Percentiles rank a stretch among this genome's conserved stretches.
Evolutionary conservation across 2,888 invertebrate species (phyloP).

Genomic region (Glaucopsyche alexis): DNA sequence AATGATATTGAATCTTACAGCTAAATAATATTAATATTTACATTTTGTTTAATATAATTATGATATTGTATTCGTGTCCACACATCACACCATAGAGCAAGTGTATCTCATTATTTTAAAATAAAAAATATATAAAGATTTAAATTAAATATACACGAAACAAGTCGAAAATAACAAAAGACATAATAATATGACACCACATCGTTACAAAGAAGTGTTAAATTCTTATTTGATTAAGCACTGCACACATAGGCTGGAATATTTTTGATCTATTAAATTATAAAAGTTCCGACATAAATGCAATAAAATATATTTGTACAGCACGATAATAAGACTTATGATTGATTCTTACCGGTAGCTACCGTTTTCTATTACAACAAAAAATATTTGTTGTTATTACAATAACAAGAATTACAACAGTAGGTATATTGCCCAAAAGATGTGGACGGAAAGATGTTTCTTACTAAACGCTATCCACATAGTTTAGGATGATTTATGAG

Average conservation of each 20-base stretch:
- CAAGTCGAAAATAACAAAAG: neutral
- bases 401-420: neutral
- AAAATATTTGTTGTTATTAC: neutral
- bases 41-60: slow-evolving; percentile 50
- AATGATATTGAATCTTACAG: slow-evolving; percentile 58
- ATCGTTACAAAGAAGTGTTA: neutral
- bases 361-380: neutral
- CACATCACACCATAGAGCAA: slow-evolving; percentile 29
- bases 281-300: neutral
- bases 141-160: neutral
- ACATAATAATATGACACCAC: neutral
- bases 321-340: neutral
- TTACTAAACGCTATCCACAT: neutral
- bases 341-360: neutral
- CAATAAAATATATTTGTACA: slow-evolving; percentile 6
- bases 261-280: neutral
- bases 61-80: slow-evolving; percentile 47
- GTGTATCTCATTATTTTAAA: slow-evolving; percentile 21
- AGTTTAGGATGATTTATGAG: neutral
- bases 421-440: neutral
- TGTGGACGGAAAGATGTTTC: neutral
- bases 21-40: slow-evolving; percentile 63
- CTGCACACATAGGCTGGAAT: slow-evolving; percentile 1
- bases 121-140: neutral
- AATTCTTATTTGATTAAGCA: neutral